These are phyloP conservation scores for Dermochelys coriacea DNA, from an alignment of 2,797 vertebrate genomes.

Conservation along the genomic window DNA sequence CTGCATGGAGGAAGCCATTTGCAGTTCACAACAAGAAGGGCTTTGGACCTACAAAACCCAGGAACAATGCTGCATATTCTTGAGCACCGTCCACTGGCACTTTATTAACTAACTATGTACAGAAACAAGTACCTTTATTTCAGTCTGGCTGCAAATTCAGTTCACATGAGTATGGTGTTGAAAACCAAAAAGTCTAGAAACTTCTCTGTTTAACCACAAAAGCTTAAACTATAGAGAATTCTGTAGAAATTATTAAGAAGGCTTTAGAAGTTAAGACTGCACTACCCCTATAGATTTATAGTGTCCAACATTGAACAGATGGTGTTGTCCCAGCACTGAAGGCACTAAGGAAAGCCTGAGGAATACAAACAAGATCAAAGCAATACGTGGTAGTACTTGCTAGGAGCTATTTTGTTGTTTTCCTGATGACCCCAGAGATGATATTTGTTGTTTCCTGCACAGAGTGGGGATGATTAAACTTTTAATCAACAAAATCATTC, in stretches of 20 bases:
- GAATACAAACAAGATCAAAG: neutral
- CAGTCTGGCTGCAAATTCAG: neutral
- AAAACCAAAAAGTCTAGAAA: neutral
- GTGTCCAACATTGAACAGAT: neutral
- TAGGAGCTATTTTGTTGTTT: neutral
- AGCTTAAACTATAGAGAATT: neutral
- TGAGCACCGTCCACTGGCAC: neutral
- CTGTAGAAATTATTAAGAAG: neutral
- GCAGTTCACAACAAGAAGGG: too few relatives aligned
- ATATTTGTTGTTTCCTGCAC: constrained; percentile 22
- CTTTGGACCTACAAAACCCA: neutral
- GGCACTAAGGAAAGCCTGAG: neutral
- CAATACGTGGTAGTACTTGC: rapidly evolving
- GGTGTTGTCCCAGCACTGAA: neutral
- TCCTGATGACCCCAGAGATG: neutral
- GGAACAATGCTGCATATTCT: neutral
- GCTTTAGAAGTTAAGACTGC: neutral
- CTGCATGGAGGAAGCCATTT: too few relatives aligned
- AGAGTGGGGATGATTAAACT: constrained; percentile 39
- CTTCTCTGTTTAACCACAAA: neutral
- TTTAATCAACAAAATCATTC: constrained; percentile 22
- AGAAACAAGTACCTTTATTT: neutral
- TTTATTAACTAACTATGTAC: neutral
- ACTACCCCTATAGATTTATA: neutral
- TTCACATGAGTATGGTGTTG: neutral